Percentiles rank a stretch among this genome's conserved stretches.
phyloP scores from a whole-genome alignment of 2,113 vertebrate genomes.

The Rhegmatorhina hoffmannsi region DNA sequence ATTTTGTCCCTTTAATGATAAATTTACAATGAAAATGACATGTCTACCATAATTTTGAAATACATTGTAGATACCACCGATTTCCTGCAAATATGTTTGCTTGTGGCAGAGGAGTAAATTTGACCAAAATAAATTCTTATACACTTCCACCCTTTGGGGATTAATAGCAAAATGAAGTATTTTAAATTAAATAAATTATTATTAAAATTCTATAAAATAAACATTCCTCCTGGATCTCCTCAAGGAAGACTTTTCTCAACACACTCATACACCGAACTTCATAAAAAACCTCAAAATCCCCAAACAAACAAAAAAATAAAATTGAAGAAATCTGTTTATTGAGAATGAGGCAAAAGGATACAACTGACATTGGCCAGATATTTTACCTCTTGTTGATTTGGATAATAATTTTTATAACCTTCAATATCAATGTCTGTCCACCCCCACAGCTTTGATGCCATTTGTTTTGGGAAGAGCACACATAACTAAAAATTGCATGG shows the following conservation, averaged over 20 bases:
- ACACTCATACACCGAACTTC: neutral
- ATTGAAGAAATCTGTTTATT: constrained; percentile 63
- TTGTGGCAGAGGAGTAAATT: neutral
- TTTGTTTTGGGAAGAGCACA: neutral
- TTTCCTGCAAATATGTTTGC: constrained; percentile 29
- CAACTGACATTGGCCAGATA: constrained; percentile 41
- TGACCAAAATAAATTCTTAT: constrained; percentile 19
- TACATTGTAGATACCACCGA: neutral
- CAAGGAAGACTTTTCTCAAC: neutral
- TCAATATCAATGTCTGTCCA: neutral
- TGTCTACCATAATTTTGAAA: constrained; percentile 30
- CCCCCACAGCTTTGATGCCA: neutral
- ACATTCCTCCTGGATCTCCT: neutral
- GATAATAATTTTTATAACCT: constrained; percentile 30
- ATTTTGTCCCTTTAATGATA: constrained; percentile 61
- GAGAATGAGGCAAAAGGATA: constrained; percentile 58
- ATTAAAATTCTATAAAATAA: neutral
- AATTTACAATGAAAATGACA: constrained; percentile 65
- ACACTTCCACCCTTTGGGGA: neutral
- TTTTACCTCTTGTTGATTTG: constrained; percentile 53
- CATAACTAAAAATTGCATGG: neutral
- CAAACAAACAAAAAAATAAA: neutral
- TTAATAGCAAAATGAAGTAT: neutral
- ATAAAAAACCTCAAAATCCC: neutral
- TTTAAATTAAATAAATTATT: neutral